These are phyloP conservation scores for Toxostoma redivivum DNA, from an alignment of 2,113 vertebrate species.

Conservation along the genomic window DNA sequence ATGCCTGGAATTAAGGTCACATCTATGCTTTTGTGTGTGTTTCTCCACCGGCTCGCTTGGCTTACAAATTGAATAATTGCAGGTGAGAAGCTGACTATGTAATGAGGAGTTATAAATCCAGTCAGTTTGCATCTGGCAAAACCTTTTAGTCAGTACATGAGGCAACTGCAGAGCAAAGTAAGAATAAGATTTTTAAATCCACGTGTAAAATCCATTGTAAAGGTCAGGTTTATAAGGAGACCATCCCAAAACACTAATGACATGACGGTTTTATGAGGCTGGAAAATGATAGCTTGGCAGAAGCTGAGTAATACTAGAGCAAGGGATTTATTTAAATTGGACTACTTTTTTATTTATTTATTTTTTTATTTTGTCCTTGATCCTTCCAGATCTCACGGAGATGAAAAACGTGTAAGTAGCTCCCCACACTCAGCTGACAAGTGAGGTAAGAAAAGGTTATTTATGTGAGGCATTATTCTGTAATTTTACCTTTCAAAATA, in stretches of 20 bases:
- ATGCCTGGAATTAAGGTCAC: conserved; percentile 11
- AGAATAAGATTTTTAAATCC: conserved; percentile 39
- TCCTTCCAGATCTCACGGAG: not conserved
- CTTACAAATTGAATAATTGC: not conserved
- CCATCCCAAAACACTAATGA: conserved; percentile 49
- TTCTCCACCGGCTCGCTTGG: rapidly evolving
- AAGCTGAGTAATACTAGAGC: conserved; percentile 29
- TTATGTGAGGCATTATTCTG: not conserved
- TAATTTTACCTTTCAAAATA: not conserved
- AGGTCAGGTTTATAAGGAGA: conserved; percentile 62
- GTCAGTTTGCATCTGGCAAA: not conserved
- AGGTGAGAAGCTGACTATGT: not conserved
- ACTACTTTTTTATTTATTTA: not conserved
- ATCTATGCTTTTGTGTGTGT: not conserved
- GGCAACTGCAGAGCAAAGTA: not conserved
- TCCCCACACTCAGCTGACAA: not conserved
- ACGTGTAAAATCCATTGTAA: conserved; percentile 51
- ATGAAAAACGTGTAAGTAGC: not conserved
- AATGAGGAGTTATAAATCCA: not conserved
- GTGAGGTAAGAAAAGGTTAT: not conserved
- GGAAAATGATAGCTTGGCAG: conserved; percentile 55
- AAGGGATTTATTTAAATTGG: conserved; percentile 45
- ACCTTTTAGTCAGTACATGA: not conserved
- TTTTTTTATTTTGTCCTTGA: not conserved
- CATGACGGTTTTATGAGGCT: conserved; percentile 58